These are phyloP conservation scores for Zonotrichia leucophrys DNA, from an alignment of 2,113 vertebrate species.

Conservation along the genomic window DNA sequence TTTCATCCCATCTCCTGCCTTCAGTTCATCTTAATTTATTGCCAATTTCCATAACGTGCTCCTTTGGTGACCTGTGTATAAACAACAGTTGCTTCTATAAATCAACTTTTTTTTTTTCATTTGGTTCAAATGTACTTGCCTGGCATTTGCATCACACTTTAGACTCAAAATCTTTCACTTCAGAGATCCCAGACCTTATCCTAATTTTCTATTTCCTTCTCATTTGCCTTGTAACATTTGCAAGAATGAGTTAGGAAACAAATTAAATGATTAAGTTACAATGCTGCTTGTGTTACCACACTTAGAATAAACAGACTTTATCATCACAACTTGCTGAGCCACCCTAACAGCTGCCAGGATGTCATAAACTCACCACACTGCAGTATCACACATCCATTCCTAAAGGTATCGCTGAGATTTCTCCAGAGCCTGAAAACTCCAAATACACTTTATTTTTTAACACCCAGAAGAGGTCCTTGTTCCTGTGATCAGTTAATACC, in stretches of 20 bases:
- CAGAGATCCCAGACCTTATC: not conserved
- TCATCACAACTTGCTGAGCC: not conserved
- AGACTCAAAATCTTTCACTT: not conserved
- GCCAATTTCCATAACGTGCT: slow-evolving; percentile 19
- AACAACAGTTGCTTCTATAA: slow-evolving; percentile 6
- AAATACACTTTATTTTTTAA: not conserved
- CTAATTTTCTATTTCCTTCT: not conserved
- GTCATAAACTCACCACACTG: not conserved
- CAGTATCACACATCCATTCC: not conserved
- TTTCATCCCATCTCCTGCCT: slow-evolving; percentile 33
- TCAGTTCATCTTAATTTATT: slow-evolving; percentile 44
- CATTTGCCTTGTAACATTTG: not conserved
- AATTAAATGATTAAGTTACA: not conserved
- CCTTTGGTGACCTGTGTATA: slow-evolving; percentile 1
- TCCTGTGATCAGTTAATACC: not conserved
- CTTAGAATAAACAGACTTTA: not conserved
- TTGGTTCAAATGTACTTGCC: not conserved
- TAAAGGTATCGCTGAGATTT: not conserved
- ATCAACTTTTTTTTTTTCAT: not conserved
- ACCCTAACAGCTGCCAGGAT: not conserved
- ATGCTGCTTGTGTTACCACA: not conserved
- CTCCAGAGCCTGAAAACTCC: not conserved
- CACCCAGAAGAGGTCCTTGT: not conserved
- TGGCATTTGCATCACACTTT: not conserved
- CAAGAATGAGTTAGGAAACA: not conserved